These are phyloP conservation scores for Poeciliopsis turrubarensis DNA, from an alignment of 2,113 vertebrate genomes.

Conservation along the genomic window DNA sequence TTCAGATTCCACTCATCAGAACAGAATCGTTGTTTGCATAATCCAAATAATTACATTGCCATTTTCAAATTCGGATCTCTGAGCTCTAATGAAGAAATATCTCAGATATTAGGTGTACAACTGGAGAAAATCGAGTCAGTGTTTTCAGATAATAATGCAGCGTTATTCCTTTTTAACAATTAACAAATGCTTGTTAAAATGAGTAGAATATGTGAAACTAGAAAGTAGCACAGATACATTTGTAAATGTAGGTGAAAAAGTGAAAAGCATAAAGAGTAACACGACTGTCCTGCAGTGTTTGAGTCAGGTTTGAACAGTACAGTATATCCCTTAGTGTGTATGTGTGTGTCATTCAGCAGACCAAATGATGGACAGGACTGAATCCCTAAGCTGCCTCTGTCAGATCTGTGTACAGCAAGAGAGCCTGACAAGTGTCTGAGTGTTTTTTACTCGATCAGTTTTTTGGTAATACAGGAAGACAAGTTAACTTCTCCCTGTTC, in stretches of 20 bases:
- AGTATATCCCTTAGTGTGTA: not conserved
- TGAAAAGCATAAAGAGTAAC: not conserved
- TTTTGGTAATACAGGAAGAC: slow-evolving; percentile 52
- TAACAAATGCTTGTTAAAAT: not conserved
- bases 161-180: not conserved
- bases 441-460: slow-evolving; percentile 31
- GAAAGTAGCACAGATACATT: not conserved
- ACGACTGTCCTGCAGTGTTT: slow-evolving; percentile 38
- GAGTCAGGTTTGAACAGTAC: slow-evolving; percentile 31
- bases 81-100: not conserved
- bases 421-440: slow-evolving; percentile 56
- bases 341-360: slow-evolving; percentile 48
- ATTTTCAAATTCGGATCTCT: not conserved
- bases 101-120: not conserved
- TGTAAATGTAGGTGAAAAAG: too few species aligned
- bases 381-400: slow-evolving; percentile 66
- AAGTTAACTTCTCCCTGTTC: slow-evolving; percentile 15
- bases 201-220: not conserved
- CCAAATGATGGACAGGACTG: slow-evolving; percentile 61
- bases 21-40: not conserved
- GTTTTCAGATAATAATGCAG: not conserved
- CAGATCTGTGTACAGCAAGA: slow-evolving; percentile 52
- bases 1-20: not conserved
- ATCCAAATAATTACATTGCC: not conserved
- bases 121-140: not conserved